Base-by-base conservation (phyloP, 2,797 vertebrate genomes). In the Pygocentrus nattereri region DNA sequence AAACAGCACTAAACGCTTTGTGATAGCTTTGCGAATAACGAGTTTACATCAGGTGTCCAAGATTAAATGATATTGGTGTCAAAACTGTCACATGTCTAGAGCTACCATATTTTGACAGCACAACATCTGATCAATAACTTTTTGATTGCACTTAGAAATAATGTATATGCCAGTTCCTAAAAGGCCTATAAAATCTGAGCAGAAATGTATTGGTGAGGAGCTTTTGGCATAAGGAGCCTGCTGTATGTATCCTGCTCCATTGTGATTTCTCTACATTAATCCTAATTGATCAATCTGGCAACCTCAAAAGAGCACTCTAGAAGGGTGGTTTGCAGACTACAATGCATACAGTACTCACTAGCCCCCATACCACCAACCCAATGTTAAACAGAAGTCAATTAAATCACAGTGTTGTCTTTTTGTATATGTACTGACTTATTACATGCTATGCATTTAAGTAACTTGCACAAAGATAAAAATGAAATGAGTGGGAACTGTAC, bases 261-360 rank as follows among this genome's bases (percentile, higher is more conserved):
- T 93, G 91, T 89, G 91, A 92, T 92, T 91, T 92, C 85, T 83
- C 71, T 78, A 85, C 87, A 90, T 85, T 81, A 77, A 73, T 86
- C 85, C 85, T 88, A 90, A 93, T 91, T 89, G 90, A 92, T 93
- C 90, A 87, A 88, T 90, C 88, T 85, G 86, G 31, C 61, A 73
- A 79, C 62, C 80, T 78, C 70, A 75, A 50, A 71, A 52, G 58
- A 62, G 30, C 74, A 79, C 70, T 77, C 5, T 49, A 27, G 31
- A 27, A 58, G 16, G 23, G 12, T 62, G 44, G 67, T 74, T 58
- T 62, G 54, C 23, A 58, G 61, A 21, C 3, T 64, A 50, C 44
- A 44, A 30, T 78, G 58, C 52, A 50, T 54, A 58, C 54, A 21
- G 27, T 31, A 68, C 69, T 54, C 49, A n/a, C 7, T 31, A 67